phyloP scores from a whole-genome alignment of 2,113 vertebrate genomes.

The Oncorhynchus masou region DNA sequence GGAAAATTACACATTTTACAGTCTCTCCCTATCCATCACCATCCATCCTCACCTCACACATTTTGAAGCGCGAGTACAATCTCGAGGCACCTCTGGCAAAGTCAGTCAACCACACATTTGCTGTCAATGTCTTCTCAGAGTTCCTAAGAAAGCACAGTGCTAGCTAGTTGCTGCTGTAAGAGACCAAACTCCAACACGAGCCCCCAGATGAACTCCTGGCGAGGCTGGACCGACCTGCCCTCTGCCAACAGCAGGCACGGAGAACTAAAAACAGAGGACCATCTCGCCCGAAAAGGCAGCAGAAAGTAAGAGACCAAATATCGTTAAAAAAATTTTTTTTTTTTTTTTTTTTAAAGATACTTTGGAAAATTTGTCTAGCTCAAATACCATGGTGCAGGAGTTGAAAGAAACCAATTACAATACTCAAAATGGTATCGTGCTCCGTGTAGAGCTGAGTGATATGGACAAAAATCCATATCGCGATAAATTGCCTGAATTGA shows the following conservation, averaged over 20 bases:
- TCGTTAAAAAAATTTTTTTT: slow-evolving; percentile 24
- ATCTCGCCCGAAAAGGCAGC: background rate
- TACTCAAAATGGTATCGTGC: background rate
- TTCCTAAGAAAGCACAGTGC: background rate
- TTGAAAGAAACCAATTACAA: slow-evolving; percentile 55
- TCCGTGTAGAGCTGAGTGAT: slow-evolving; percentile 20
- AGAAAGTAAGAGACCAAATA: slow-evolving; percentile 56
- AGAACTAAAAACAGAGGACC: background rate
- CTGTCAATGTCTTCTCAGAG: background rate
- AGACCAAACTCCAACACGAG: background rate
- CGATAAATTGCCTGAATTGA: no score
- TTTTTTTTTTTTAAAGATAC: no score
- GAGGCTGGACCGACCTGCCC: slow-evolving; percentile 20
- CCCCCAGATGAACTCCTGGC: slow-evolving; percentile 45
- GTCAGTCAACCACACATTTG: background rate
- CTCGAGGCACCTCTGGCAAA: background rate
- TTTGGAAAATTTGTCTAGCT: slow-evolving; percentile 23
- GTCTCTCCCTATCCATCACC: background rate
- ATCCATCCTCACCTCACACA: background rate
- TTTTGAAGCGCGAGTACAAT: background rate
- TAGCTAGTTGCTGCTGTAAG: background rate
- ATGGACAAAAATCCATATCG: no score
- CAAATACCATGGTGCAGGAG: slow-evolving; percentile 38
- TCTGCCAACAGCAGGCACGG: slow-evolving; percentile 43
- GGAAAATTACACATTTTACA: background rate